Evolutionary conservation across 2,888 invertebrate genomes (phyloP).

Genomic region (Syrphus vitripennis): DNA sequence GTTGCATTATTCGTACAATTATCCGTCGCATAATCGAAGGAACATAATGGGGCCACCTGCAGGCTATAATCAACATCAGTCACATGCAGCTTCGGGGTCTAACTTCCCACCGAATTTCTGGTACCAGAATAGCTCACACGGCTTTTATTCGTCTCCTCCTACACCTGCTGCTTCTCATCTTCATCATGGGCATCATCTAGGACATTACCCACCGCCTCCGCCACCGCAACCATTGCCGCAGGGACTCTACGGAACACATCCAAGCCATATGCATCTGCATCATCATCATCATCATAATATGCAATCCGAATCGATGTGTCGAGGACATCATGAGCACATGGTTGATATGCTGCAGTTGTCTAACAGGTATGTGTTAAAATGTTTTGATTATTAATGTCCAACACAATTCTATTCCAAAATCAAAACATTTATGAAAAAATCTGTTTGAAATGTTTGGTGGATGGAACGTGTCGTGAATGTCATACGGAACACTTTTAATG

Average conservation of each 20-base stretch:
- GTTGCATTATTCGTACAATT: conserved; percentile 76
- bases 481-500: no score
- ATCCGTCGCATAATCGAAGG: conserved; percentile 58
- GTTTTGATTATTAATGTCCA: not conserved
- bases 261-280: conserved; percentile 61
- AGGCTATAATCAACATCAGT: conserved; percentile 13
- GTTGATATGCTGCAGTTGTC: conserved; percentile 80
- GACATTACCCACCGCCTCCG: conserved; percentile 42
- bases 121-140: conserved; percentile 75
- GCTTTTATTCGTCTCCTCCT: conserved; percentile 32
- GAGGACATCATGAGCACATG: conserved; percentile 77
- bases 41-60: conserved; percentile 57
- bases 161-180: conserved; percentile 53
- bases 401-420: no score
- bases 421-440: no score
- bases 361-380: conserved; percentile 78
- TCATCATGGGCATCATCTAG: conserved; percentile 45
- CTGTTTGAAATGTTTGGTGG: no score
- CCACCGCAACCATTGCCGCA: not conserved
- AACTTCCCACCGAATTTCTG: conserved; percentile 77
- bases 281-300: conserved; percentile 42
- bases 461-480: no score
- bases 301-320: conserved; percentile 43
- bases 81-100: conserved; percentile 13
- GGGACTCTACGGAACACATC: conserved; percentile 34